Evolutionary conservation across 2,113 vertebrate genomes (phyloP).

Genomic region (Hydrochoerus hydrochaeris): DNA sequence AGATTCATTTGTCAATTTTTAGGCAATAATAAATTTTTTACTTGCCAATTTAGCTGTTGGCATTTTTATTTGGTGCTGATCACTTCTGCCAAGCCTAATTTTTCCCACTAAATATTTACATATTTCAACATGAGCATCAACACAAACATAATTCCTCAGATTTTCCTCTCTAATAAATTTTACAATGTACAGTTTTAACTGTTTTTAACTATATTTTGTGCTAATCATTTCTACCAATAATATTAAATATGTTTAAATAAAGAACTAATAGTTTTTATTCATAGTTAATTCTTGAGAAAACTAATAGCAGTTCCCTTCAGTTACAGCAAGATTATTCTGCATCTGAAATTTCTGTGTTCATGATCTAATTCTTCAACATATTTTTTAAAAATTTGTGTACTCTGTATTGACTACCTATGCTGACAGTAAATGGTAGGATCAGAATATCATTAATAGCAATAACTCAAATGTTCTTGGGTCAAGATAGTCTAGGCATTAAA

Average conservation of each 20-base stretch:
- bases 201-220: slow-evolving; percentile 15
- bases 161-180: slow-evolving; percentile 40
- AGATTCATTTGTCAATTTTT: slow-evolving; percentile 54
- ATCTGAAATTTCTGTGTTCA: background rate
- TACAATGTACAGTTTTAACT: background rate
- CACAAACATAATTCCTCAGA: background rate
- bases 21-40: slow-evolving; percentile 55
- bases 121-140: slow-evolving; percentile 43
- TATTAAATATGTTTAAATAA: background rate
- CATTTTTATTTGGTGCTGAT: slow-evolving; percentile 65
- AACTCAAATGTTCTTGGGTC: background rate
- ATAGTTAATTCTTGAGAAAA: slow-evolving; percentile 47
- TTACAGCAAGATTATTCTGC: background rate
- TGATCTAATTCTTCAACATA: background rate
- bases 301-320: background rate
- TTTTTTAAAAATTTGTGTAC: background rate
- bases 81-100: slow-evolving; percentile 37
- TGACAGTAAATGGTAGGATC: background rate
- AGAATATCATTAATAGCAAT: background rate
- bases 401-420: background rate
- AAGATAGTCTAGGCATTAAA: background rate
- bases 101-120: slow-evolving; percentile 26
- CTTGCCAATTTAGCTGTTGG: slow-evolving; percentile 50
- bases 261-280: background rate
- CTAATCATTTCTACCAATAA: background rate